Evolutionary conservation across 2,797 vertebrate genomes (phyloP).

Genomic region (Allobates femoralis): DNA sequence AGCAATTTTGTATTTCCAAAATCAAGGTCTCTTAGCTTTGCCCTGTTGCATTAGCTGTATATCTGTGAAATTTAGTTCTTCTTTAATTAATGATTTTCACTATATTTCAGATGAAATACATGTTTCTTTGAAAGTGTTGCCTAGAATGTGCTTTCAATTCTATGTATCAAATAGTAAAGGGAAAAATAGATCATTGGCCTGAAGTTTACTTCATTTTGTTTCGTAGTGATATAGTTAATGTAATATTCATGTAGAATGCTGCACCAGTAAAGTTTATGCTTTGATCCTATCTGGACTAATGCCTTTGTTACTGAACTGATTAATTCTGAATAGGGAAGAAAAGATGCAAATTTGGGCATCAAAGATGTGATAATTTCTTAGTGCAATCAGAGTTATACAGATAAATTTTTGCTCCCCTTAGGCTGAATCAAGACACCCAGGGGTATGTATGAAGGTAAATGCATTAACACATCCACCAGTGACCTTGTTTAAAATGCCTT

Average conservation of each 20-base stretch:
- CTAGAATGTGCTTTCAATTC: background rate
- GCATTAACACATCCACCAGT: conserved; percentile 52
- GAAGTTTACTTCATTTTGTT: background rate
- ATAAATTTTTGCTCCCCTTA: conserved; percentile 74
- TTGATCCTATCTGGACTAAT: conserved; percentile 81
- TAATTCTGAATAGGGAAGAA: conserved; percentile 80
- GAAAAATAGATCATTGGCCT: background rate
- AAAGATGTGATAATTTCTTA: conserved; percentile 75
- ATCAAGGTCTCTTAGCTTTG: background rate
- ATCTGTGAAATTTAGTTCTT: background rate
- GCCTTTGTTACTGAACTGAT: conserved; percentile 81
- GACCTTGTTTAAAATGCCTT: conserved; percentile 54
- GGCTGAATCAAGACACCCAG: conserved; percentile 66
- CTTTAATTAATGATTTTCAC: background rate
- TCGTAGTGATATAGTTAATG: conserved; percentile 72
- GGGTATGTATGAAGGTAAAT: conserved; percentile 52
- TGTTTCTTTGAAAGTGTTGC: background rate
- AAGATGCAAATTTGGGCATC: conserved; percentile 82
- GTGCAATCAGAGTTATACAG: conserved; percentile 79
- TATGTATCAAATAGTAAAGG: background rate
- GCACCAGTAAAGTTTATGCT: conserved; percentile 77
- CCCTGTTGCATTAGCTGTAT: background rate
- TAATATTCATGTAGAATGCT: conserved; percentile 75
- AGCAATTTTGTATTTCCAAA: background rate
- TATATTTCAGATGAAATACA: background rate